A percentile compares a stretch with the other conserved stretches of the same genome.
Conservation (phyloP, 1,140 invertebrate species). For the Macrostomum lignano region DNA sequence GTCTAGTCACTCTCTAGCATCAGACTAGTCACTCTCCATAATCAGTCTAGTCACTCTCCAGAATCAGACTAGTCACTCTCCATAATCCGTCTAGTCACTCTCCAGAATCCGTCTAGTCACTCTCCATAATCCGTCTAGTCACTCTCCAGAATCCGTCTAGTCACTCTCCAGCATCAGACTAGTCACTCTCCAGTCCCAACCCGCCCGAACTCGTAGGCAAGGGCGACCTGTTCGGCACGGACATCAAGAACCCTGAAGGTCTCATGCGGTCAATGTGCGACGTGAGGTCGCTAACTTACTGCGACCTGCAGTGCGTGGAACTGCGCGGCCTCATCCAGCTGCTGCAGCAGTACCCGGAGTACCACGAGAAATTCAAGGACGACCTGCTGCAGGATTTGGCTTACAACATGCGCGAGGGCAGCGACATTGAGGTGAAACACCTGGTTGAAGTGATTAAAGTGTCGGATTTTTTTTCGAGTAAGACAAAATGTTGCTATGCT, state of each 20-base stretch:
- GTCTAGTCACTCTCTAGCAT: too few species aligned
- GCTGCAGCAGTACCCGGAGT: conserved; percentile 61
- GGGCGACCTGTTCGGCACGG: conserved; percentile 73
- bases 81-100: too few species aligned
- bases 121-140: too few species aligned
- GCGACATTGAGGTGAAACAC: too few species aligned
- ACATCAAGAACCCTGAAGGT: conserved; percentile 44
- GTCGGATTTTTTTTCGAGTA: too few species aligned
- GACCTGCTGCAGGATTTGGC: conserved; percentile 81
- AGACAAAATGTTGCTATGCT: too few species aligned
- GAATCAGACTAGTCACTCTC: too few species aligned
- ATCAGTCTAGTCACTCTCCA: too few species aligned
- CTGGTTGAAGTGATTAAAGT: too few species aligned
- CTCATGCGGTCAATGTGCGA: conserved; percentile 70
- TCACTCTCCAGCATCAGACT: background rate
- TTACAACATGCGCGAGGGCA: conserved; percentile 69
- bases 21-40: too few species aligned
- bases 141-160: too few species aligned
- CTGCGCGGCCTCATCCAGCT: conserved; percentile 49
- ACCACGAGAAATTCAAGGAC: conserved; percentile 55
- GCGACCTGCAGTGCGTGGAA: conserved; percentile 76
- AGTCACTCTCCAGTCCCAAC: background rate
- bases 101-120: too few species aligned
- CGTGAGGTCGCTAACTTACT: conserved; percentile 70
- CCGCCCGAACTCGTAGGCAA: conserved; percentile 41